Evolutionary conservation across 2,797 vertebrate genomes (phyloP), one percentile per base, ranked within the genome.

Genomic region (Adrianichthys oophorus): DNA sequence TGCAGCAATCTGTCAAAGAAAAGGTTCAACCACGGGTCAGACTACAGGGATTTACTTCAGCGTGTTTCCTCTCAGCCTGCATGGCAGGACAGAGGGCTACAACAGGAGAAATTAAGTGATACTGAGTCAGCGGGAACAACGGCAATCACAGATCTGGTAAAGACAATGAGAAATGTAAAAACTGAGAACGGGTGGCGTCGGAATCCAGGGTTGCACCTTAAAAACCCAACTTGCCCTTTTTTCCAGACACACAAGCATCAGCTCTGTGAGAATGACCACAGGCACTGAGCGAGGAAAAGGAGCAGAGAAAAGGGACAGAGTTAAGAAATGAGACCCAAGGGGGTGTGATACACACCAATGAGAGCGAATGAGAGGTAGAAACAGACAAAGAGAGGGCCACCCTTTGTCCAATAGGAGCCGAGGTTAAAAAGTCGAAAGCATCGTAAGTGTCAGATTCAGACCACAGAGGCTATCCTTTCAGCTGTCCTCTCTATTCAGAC

Each of bases 11-110:
- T 86, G 82, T 91, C 83, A 90, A 80, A 80, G 70, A 69, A 55
- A 78, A 85, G 85, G 89, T 91, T 92, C 90, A 91, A 68, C 72
- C 32, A 53, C 76, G 61, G 90, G 90, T 91, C 90, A 91, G 72
- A 59, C 78, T 71, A 76, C 62, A 4, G 41, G 70, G 78, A 65
- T 68, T 72, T 76, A 85, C 75, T 78, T 69, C 63, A 47, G 66
- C 48, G 41, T 53, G 61, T 82, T 80, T 56, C 54, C 46, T 72
- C 87, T 89, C 77, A 83, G 79, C 85, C 89, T 80, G 87, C 80
- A 72, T 44, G 58, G 65, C 59, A 37, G 62, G 70, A 61, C 46
- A 77, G 57, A 60, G 52, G 72, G 56, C 68, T 72, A 78, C 48
- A 65, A 75, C 54, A 29, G 65, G 67, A 54, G 65, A 66, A 58